Evolutionary conservation across 2,797 vertebrate genomes (phyloP).

Genomic region (Lerista edwardsae): DNA sequence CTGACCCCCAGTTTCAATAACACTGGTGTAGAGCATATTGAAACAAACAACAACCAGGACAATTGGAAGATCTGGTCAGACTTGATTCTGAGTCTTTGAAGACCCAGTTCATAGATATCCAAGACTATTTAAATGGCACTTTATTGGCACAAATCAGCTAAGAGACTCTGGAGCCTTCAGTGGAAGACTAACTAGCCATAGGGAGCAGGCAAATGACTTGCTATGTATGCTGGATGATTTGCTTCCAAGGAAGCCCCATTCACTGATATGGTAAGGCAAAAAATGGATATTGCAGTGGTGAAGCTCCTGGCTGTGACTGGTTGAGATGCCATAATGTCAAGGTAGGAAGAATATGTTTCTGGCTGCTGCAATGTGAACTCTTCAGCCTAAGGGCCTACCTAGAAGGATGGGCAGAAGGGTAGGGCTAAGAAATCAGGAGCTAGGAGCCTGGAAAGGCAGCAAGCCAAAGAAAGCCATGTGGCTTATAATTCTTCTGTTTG

Average conservation of each 20-base stretch:
- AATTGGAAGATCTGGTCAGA: neutral
- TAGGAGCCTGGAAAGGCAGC: neutral
- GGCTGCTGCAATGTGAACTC: neutral
- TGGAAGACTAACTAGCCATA: neutral
- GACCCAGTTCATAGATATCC: neutral
- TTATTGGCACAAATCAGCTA: neutral
- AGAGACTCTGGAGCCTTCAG: neutral
- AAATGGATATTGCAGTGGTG: neutral
- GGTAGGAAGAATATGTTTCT: neutral
- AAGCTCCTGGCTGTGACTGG: neutral
- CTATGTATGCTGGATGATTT: neutral
- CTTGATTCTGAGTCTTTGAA: neutral
- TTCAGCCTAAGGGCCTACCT: too few relatives aligned
- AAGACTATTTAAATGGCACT: neutral
- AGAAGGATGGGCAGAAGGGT: neutral
- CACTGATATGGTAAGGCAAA: neutral
- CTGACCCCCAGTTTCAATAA: too few relatives aligned
- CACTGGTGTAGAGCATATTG: neutral
- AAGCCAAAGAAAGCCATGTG: neutral
- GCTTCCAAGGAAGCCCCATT: neutral
- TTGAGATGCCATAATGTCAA: neutral
- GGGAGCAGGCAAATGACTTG: neutral
- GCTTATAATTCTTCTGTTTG: too few relatives aligned
- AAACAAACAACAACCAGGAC: neutral
- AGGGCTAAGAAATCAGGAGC: neutral